Percentiles rank a stretch among this genome's conserved stretches.
Conservation (phyloP, 2,888 invertebrate species). For the Drosophila seclusa region DNA sequence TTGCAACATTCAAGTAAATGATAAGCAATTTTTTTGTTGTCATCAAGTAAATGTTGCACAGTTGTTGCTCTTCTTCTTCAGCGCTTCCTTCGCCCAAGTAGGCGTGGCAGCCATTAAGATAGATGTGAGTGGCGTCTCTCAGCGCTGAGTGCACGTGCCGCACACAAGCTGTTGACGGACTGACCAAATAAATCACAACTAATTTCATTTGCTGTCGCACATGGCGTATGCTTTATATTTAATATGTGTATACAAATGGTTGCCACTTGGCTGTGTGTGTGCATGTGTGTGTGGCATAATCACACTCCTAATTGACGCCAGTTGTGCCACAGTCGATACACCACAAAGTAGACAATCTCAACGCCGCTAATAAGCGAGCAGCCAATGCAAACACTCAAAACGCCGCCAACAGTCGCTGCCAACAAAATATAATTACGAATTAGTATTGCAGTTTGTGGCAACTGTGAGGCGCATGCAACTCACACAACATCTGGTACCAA, state of each 20-base stretch:
- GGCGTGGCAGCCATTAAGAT: slow-evolving; percentile 54
- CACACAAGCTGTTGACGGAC: slow-evolving; percentile 4
- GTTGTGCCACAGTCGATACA: slow-evolving; percentile 65
- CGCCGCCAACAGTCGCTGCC: slow-evolving; percentile 80
- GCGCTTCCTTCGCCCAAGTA: slow-evolving; percentile 1
- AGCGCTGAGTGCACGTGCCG: slow-evolving; percentile 6
- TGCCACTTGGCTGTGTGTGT: background rate
- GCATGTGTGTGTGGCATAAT: slow-evolving; percentile 1
- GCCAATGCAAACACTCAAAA: slow-evolving; percentile 81
- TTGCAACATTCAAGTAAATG: slow-evolving; percentile 33
- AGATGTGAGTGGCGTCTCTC: slow-evolving; percentile 34
- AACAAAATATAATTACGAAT: slow-evolving; percentile 7
- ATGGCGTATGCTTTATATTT: slow-evolving; percentile 64
- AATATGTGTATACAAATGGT: slow-evolving; percentile 23
- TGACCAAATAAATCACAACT: slow-evolving; percentile 64
- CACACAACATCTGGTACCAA: slow-evolving; percentile 80
- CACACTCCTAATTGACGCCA: slow-evolving; percentile 41
- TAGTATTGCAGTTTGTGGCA: background rate
- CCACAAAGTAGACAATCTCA: slow-evolving; percentile 78
- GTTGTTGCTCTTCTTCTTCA: slow-evolving; percentile 9
- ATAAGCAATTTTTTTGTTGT: slow-evolving; percentile 3
- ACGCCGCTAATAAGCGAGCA: slow-evolving; percentile 81
- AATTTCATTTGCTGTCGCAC: slow-evolving; percentile 60
- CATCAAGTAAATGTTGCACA: slow-evolving; percentile 5
- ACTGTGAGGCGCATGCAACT: slow-evolving; percentile 37